phyloP scores from a whole-genome alignment of 2,113 vertebrate species.

The Vanacampus margaritifer region DNA sequence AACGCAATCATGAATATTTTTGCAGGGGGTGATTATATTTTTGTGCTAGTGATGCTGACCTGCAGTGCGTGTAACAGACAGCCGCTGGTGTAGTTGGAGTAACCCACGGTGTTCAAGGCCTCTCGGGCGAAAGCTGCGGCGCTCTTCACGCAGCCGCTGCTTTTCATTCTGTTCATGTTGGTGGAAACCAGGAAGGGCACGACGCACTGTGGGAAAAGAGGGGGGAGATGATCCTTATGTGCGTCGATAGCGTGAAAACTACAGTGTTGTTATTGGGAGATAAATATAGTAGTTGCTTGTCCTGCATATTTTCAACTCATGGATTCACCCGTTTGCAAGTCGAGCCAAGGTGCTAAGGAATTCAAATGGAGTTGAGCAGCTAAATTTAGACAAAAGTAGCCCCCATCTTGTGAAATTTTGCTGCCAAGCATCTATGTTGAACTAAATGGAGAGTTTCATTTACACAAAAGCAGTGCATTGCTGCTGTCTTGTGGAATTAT shows the following conservation, averaged over 20 bases:
- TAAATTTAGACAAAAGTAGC: no score
- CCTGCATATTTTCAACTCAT: no score
- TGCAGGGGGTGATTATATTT: neutral
- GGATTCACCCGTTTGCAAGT: no score
- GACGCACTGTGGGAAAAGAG: constrained; percentile 62
- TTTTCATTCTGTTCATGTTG: constrained; percentile 59
- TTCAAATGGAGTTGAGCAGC: no score
- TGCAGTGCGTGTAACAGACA: constrained; percentile 73
- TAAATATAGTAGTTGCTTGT: no score
- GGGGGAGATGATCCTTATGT: no score
- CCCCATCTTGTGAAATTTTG: no score
- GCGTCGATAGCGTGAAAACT: neutral
- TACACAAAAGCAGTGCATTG: no score
- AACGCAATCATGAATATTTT: neutral
- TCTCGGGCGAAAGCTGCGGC: constrained; percentile 55
- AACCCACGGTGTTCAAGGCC: constrained; percentile 76
- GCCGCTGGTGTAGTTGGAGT: constrained; percentile 67
- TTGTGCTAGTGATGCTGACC: constrained; percentile 46
- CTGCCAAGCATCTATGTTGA: no score
- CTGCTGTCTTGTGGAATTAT: no score
- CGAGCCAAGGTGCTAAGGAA: no score
- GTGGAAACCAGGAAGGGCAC: constrained; percentile 70
- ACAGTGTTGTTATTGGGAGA: neutral
- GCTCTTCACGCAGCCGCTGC: constrained; percentile 51
- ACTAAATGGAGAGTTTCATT: no score